Percentiles rank a stretch among this genome's conserved stretches.
Evolutionary conservation across 2,113 vertebrate species (phyloP).

Genomic region (Proteles cristata): DNA sequence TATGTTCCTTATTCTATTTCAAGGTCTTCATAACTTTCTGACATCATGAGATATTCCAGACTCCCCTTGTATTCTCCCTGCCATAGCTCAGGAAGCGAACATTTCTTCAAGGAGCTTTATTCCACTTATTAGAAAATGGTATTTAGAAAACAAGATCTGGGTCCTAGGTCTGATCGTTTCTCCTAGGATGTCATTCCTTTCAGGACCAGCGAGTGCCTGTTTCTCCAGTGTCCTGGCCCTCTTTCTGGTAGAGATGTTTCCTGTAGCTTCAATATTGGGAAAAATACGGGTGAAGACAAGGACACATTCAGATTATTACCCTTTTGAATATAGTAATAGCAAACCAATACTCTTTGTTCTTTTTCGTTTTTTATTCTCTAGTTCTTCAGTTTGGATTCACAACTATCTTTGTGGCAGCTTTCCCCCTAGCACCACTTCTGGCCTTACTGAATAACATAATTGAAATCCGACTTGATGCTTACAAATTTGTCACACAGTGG

Average conservation of each 20-base stretch:
- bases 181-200: background rate
- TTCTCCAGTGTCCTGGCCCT: background rate
- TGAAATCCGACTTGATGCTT: slow-evolving; percentile 97
- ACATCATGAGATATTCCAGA: background rate
- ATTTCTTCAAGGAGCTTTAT: background rate
- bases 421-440: slow-evolving; percentile 95
- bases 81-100: background rate
- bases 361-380: slow-evolving; percentile 72
- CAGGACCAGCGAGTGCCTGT: background rate
- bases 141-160: background rate
- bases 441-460: slow-evolving; percentile 98
- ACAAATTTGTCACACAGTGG: slow-evolving; percentile 98
- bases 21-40: background rate
- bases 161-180: background rate
- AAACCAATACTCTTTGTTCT: background rate
- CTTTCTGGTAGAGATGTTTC: background rate
- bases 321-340: background rate
- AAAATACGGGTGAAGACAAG: background rate
- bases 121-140: background rate
- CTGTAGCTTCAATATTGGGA: background rate
- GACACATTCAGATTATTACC: background rate
- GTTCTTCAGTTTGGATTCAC: slow-evolving; percentile 98
- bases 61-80: background rate
- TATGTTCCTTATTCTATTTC: background rate
- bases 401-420: slow-evolving; percentile 98